Percentiles rank a stretch among this genome's conserved stretches.
Evolutionary conservation across 2,113 vertebrate genomes (phyloP).

Genomic region (Paedocypris sp.): DNA sequence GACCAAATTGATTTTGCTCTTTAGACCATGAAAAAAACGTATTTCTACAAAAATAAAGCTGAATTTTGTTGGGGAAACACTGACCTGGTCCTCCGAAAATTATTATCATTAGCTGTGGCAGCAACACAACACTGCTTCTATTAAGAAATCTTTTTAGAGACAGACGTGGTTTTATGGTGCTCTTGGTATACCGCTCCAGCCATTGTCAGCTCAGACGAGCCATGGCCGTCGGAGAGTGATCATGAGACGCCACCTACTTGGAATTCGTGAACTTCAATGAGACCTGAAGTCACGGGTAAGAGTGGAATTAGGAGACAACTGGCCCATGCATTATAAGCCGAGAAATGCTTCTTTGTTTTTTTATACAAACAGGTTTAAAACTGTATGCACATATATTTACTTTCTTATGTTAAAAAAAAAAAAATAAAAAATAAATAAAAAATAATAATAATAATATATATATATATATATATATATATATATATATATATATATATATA

Average conservation of each 20-base stretch:
- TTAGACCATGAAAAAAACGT: no score
- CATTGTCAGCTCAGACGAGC: conserved; percentile 61
- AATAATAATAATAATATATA: no score
- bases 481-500: no score
- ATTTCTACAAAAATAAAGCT: not conserved
- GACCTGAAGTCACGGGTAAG: conserved; percentile 41
- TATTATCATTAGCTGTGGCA: no score
- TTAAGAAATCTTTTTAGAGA: conserved; percentile 72
- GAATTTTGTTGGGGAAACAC: no score
- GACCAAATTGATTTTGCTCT: no score
- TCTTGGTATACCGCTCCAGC: conserved; percentile 73
- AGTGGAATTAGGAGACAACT: conserved; percentile 24
- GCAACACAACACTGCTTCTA: conserved; percentile 60
- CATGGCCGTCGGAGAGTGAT: conserved; percentile 42
- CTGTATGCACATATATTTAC: not conserved
- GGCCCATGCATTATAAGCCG: conserved; percentile 14
- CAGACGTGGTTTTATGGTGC: conserved; percentile 73
- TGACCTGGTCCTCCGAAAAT: no score
- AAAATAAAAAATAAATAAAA: no score
- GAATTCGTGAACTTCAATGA: conserved; percentile 43
- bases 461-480: no score
- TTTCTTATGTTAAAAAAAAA: no score
- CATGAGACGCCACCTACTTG: conserved; percentile 59
- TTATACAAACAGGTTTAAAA: not conserved
- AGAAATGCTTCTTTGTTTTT: no score